Evolutionary conservation across 2,797 vertebrate genomes (phyloP).

Genomic region (Podarcis lilfordi): DNA sequence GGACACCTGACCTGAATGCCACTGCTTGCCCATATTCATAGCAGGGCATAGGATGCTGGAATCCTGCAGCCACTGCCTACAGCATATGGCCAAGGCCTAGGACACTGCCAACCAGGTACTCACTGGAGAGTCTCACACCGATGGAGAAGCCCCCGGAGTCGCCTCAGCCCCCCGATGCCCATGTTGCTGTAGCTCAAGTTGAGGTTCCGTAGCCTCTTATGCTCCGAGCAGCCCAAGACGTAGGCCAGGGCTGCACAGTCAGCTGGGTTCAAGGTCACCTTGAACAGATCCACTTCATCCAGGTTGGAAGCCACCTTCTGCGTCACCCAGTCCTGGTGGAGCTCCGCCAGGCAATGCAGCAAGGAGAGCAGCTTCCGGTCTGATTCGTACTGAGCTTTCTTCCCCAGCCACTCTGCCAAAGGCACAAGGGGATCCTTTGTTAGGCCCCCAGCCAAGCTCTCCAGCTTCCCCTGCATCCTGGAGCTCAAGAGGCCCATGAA

Average conservation of each 20-base stretch:
- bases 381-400: conserved; percentile 63
- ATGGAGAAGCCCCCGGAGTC: conserved; percentile 73
- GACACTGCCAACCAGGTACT: conserved; percentile 45
- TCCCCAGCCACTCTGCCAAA: conserved; percentile 72
- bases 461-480: conserved; percentile 66
- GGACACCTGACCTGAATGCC: not conserved
- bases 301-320: conserved; percentile 69
- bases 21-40: too few species aligned
- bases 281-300: conserved; percentile 75
- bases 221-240: conserved; percentile 72
- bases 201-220: conserved; percentile 70
- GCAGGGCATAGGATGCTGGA: not conserved
- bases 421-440: conserved; percentile 39
- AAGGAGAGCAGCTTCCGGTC: conserved; percentile 74
- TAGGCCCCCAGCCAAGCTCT: conserved; percentile 58
- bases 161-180: conserved; percentile 72
- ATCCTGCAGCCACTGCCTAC: too few species aligned
- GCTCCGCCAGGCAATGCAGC: conserved; percentile 77
- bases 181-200: conserved; percentile 81
- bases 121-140: conserved; percentile 78
- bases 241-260: conserved; percentile 77
- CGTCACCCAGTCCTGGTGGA: conserved; percentile 68
- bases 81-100: not conserved
- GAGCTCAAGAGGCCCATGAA: conserved; percentile 75
- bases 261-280: conserved; percentile 76